A percentile compares a stretch with the other conserved stretches of the same genome.
phyloP scores from a whole-genome alignment of 2,888 invertebrate species.

The Rotaria magnacalcarata region DNA sequence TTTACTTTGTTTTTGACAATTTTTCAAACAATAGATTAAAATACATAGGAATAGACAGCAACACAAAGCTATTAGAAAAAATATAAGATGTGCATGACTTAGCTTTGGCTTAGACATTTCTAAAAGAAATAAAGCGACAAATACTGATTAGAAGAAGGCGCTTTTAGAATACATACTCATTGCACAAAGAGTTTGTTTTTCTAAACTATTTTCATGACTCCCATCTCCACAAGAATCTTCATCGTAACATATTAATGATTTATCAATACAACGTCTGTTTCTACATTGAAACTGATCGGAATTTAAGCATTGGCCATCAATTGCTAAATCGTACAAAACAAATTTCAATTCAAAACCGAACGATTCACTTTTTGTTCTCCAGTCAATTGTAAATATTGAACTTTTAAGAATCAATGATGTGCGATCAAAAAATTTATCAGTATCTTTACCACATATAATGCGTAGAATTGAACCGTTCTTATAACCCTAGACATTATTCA shows the following conservation, averaged over 20 bases:
- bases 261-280: constrained; percentile 28
- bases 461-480: constrained; percentile 5
- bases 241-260: background rate
- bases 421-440: background rate
- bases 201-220: background rate
- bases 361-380: constrained; percentile 29
- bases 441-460: constrained; percentile 11
- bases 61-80: background rate
- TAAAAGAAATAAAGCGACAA: background rate
- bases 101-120: background rate
- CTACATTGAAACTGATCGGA: background rate
- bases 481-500: background rate
- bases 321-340: background rate
- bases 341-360: constrained; percentile 31
- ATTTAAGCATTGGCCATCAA: background rate
- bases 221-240: constrained; percentile 27
- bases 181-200: background rate
- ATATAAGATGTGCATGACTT: background rate
- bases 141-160: no score
- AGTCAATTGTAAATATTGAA: constrained; percentile 31
- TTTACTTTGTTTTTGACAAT: background rate
- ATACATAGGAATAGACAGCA: background rate
- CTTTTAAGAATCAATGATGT: constrained; percentile 11
- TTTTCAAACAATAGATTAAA: background rate
- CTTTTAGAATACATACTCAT: background rate